These are phyloP conservation scores for Peromyscus leucopus DNA, from an alignment of 2,113 vertebrate genomes.

Conservation along the genomic window DNA sequence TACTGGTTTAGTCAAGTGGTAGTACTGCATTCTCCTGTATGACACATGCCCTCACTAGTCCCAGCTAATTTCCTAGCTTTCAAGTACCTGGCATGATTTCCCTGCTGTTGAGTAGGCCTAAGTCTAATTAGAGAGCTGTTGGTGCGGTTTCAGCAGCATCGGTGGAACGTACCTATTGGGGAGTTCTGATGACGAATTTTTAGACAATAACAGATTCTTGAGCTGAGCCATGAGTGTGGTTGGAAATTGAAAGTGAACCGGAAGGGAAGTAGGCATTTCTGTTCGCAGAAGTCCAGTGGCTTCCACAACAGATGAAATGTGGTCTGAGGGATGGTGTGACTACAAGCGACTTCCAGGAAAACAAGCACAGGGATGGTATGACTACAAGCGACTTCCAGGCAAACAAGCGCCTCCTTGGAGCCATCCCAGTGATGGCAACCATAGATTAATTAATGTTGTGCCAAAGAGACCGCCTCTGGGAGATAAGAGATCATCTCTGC, in stretches of 20 bases:
- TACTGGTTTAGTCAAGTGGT: no score
- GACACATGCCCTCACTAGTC: no score
- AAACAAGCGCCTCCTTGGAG: conserved; percentile 90
- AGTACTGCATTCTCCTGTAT: no score
- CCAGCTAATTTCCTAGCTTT: no score
- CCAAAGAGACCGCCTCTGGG: not conserved
- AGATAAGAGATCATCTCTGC: not conserved
- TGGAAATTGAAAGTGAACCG: no score
- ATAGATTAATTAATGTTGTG: not conserved
- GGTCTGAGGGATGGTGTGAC: conserved; percentile 90
- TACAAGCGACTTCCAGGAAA: conserved; percentile 90
- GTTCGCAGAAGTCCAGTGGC: conserved; percentile 88
- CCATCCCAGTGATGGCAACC: conserved; percentile 81
- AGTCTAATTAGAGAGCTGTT: not conserved
- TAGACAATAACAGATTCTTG: no score
- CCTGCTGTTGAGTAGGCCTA: not conserved
- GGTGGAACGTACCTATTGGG: no score
- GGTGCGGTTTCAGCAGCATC: no score
- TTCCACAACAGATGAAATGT: conserved; percentile 92
- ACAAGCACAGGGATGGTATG: conserved; percentile 88
- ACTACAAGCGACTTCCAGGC: conserved; percentile 89
- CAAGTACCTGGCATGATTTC: not conserved
- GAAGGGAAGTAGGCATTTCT: no score
- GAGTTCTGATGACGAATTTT: no score
- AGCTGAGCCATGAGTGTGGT: no score